Conservation (phyloP, 2,797 vertebrate genomes). For the Sebastes flavidus region DNA sequence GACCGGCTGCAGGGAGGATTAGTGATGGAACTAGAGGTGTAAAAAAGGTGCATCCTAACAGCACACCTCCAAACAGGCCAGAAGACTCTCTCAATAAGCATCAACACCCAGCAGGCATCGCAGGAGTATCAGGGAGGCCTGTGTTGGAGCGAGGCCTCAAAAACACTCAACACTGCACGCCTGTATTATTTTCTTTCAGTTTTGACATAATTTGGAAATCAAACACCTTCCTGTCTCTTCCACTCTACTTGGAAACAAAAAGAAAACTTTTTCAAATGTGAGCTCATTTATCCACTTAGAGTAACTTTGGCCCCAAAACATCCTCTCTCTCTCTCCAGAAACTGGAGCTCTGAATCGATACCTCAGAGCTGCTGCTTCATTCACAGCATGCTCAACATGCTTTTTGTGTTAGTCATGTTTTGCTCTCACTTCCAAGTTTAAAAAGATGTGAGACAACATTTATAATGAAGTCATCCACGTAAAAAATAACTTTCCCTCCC, state of each 20-base stretch:
- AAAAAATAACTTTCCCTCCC: slow-evolving; percentile 31
- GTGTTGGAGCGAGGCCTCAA: slow-evolving; percentile 9
- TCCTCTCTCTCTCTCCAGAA: slow-evolving; percentile 32
- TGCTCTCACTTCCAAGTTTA: slow-evolving; percentile 20
- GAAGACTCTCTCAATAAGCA: slow-evolving; percentile 41
- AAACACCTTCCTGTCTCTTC: slow-evolving; percentile 37
- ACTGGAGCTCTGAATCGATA: slow-evolving; percentile 54
- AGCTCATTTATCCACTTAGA: slow-evolving; percentile 34
- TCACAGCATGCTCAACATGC: slow-evolving; percentile 18
- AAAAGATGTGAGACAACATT: slow-evolving; percentile 11
- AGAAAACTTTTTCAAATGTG: slow-evolving; percentile 13
- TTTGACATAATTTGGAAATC: slow-evolving; percentile 44
- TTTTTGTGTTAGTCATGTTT: slow-evolving; percentile 26
- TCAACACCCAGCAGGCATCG: slow-evolving; percentile 33
- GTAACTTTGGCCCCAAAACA: slow-evolving; percentile 34
- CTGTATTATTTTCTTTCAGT: slow-evolving; percentile 26
- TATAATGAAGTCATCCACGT: slow-evolving; percentile 47
- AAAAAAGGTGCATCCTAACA: slow-evolving; percentile 16
- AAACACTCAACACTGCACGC: background rate
- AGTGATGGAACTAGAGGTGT: slow-evolving; percentile 33
- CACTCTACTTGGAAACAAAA: slow-evolving; percentile 13
- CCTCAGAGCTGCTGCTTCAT: slow-evolving; percentile 13
- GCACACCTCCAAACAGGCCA: slow-evolving; percentile 36
- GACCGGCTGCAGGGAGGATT: slow-evolving; percentile 22
- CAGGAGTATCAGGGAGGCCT: slow-evolving; percentile 34